Base-by-base conservation (phyloP, 2,113 vertebrate genomes). In the Malaclemys terrapin region DNA sequence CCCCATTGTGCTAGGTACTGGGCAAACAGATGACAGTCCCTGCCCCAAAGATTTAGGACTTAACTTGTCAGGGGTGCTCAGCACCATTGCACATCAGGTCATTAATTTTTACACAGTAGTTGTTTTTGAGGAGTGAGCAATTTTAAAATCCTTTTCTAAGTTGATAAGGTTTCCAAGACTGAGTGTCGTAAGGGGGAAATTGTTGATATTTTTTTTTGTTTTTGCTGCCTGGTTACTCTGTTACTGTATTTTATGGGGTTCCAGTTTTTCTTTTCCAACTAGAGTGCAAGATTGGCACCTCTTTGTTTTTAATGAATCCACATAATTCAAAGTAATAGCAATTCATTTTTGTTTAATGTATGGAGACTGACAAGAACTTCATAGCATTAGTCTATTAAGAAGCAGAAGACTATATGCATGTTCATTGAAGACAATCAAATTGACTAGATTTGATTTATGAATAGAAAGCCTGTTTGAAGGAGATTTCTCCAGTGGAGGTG, bases 281-380 rank as follows among this genome's bases (percentile, higher is more conserved):
- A 38, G 53, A 35, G 25, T 38, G 10, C 11, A 72, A 38, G 82
- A 88, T 88, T 89, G 93, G 57, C 57, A 22, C 3, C 65, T 50
- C n/a, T 94, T 38, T n/a, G 27, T 69, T 96, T 96, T 88, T 81
- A 85, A 88, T 78, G 59, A 91, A 87, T 31, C 81, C 25, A 57
- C 90, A 72, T 53, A 89, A 76, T 84, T 45, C n/a, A 69, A 7
- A 10, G 1, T 8, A 31, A 27, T 91, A 90, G 53, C 45, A 85
- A 0, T 79, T 95, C 0, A 54, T 78, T 93, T 96, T 16, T 83
- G 0, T 84, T 86, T 45, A 38, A 1, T 80, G 56, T 24, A 52
- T 80, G 49, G 94, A 95, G 88, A 91, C 95, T 95, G 92, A 93
- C 94, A 93, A 91, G 88, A 93, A 83, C 88, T n/a, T 7, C 49